phyloP scores from a whole-genome alignment of 2,888 invertebrate species.

The Venusia cambrica region DNA sequence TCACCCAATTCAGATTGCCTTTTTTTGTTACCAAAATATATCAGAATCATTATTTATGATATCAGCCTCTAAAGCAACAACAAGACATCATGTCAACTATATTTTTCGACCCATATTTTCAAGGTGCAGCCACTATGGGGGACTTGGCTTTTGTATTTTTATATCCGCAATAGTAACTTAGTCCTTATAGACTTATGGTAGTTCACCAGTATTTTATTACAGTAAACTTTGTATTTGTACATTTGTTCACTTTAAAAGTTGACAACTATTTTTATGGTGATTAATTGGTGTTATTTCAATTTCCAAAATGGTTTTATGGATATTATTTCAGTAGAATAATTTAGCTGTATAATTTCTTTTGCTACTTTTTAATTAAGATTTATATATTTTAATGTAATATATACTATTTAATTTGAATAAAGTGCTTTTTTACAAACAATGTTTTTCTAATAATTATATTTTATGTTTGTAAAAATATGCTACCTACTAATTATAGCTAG shows the following conservation, averaged over 20 bases:
- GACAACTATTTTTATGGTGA: constrained; percentile 59
- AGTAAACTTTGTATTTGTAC: constrained; percentile 53
- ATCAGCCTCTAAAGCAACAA: too few relatives aligned
- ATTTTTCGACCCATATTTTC: constrained; percentile 69
- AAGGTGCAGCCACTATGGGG: constrained; percentile 59
- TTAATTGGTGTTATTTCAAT: constrained; percentile 60
- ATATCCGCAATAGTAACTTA: constrained; percentile 62
- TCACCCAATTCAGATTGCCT: too few relatives aligned
- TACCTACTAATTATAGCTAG: constrained; percentile 1
- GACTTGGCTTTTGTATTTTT: constrained; percentile 80
- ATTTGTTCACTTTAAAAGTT: constrained; percentile 59
- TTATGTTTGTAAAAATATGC: too few relatives aligned
- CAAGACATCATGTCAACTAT: constrained; percentile 53
- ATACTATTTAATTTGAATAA: constrained; percentile 80
- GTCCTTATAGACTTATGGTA: constrained; percentile 48
- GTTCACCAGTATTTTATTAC: constrained; percentile 64
- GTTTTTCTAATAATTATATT: too few relatives aligned
- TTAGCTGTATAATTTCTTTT: constrained; percentile 76
- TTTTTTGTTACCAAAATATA: too few relatives aligned
- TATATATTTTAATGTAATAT: constrained; percentile 80
- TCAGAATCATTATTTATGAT: too few relatives aligned
- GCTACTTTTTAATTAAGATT: constrained; percentile 76
- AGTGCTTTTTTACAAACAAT: constrained; percentile 68
- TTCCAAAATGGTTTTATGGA: constrained; percentile 67
- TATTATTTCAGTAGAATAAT: constrained; percentile 73